Percentiles rank a stretch among this genome's conserved stretches.
Evolutionary conservation across 1,140 invertebrate genomes (phyloP).

Genomic region (Drosophila mojavensis): DNA sequence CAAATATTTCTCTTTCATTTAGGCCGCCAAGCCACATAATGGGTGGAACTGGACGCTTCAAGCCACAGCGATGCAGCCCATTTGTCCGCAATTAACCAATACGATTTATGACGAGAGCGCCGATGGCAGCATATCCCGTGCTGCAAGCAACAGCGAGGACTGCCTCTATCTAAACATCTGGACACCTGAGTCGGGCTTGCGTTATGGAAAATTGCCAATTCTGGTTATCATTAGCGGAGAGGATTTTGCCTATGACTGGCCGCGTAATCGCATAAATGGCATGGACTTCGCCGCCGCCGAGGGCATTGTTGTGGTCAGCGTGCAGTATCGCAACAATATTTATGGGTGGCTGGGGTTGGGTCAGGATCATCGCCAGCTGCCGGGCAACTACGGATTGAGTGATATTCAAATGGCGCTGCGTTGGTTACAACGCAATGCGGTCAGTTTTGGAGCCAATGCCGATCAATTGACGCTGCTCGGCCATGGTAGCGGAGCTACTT

Average conservation of each 20-base stretch:
- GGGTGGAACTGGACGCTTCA: slow-evolving; percentile 85
- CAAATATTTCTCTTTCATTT: neutral
- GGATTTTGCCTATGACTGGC: slow-evolving; percentile 84
- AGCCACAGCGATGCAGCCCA: slow-evolving; percentile 84
- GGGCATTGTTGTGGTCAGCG: slow-evolving; percentile 87
- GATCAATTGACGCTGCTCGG: slow-evolving; percentile 89
- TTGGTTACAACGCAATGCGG: slow-evolving; percentile 90
- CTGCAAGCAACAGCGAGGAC: slow-evolving; percentile 84
- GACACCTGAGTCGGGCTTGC: slow-evolving; percentile 86
- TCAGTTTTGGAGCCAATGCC: slow-evolving; percentile 89
- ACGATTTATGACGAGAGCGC: slow-evolving; percentile 77
- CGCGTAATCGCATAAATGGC: slow-evolving; percentile 85
- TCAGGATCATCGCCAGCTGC: slow-evolving; percentile 84
- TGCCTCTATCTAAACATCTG: slow-evolving; percentile 86
- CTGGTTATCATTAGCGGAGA: slow-evolving; percentile 87
- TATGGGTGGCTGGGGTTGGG: slow-evolving; percentile 90
- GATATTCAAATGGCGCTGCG: slow-evolving; percentile 89
- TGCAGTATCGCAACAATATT: slow-evolving; percentile 87
- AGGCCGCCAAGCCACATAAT: slow-evolving; percentile 84
- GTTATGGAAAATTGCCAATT: slow-evolving; percentile 86
- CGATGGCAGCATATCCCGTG: slow-evolving; percentile 49
- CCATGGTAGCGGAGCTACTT: slow-evolving; percentile 84
- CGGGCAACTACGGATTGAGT: slow-evolving; percentile 89
- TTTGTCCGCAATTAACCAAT: slow-evolving; percentile 85
- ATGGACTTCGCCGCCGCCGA: slow-evolving; percentile 88